Base-by-base conservation (phyloP, 2,113 vertebrate genomes). In the Ctenomys sociabilis region DNA sequence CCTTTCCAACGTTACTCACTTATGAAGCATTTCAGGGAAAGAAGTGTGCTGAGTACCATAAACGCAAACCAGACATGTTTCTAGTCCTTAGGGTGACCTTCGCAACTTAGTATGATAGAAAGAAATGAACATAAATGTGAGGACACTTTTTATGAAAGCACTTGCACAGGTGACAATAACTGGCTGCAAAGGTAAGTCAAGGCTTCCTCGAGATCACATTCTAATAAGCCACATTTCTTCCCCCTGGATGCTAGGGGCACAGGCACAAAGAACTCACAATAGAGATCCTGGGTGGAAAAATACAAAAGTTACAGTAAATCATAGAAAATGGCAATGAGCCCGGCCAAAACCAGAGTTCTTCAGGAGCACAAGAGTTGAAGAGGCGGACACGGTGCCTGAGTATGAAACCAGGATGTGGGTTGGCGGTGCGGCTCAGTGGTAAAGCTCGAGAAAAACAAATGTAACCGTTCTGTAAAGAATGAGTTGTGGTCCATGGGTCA, bases 331-430 rank as follows among this genome's bases (percentile, higher is more conserved):
- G 9, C 8, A 28, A 86, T 1, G 19, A 70, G 40, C 24, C 1
- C 75, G 24, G 61, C 66, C 66, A 13, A 35, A 72, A 64, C 3
- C 52, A n/a, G 68, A 88, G 59, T 7, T 59, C 19, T 83, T 49
- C 12, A 3, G 32, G 35, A 35, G n/a, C 7, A 7, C 16, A 21
- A 19, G 21, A 80, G 37, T 35, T 4, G 1, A 32, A 49, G 3
- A 54, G 70, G 17, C 0, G 54, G 16, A 2, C 13, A 2, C 4
- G 4, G 12, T 2, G 16, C 54, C 54, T 57, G 21, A 40, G 21
- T n/a, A 16, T 80, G 43, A n/a, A 73, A 24, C 37, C 1, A 24
- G 32, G 32, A 37, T 21, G 8, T 7, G 13, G 73, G 61, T 59
- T 40, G 49, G 10, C 16, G 7, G 32, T n/a, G 32, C 12, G 26